phyloP scores from a whole-genome alignment of 2,797 vertebrate genomes.

The Aldrovandia affinis region DNA sequence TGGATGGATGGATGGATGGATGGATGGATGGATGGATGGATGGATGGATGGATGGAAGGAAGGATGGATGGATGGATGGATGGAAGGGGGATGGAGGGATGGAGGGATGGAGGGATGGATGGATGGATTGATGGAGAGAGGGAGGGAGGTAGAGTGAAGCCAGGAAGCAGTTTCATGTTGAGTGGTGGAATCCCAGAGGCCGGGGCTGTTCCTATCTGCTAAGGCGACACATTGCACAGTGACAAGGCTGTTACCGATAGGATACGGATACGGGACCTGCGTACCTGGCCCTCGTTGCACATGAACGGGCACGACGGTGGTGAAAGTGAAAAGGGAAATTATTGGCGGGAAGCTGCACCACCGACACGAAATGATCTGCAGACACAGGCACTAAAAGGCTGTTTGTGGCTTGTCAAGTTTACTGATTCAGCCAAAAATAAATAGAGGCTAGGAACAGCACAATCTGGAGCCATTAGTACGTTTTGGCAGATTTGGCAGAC shows the following conservation, averaged over 20 bases:
- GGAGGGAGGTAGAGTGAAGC: not conserved
- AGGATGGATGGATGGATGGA: too few relatives aligned
- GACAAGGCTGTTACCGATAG: not conserved
- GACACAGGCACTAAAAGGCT: slow-evolving; percentile 16
- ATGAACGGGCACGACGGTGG: not conserved
- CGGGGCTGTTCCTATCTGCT: not conserved
- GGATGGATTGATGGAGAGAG: not conserved
- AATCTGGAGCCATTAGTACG: slow-evolving; percentile 24
- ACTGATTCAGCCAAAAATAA: slow-evolving; percentile 21
- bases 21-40: too few relatives aligned
- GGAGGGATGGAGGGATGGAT: not conserved
- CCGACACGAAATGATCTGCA: slow-evolving; percentile 23
- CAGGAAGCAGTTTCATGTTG: not conserved
- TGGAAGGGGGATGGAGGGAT: not conserved
- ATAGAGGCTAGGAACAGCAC: not conserved
- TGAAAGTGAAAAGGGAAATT: slow-evolving; percentile 4
- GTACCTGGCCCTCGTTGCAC: slow-evolving; percentile 1
- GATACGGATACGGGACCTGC: not conserved
- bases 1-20: too few relatives aligned
- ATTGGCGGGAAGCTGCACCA: not conserved
- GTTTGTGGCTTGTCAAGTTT: slow-evolving; percentile 21
- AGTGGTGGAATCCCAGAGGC: not conserved
- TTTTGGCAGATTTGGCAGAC: slow-evolving; percentile 32
- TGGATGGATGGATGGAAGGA: too few relatives aligned
- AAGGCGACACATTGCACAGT: not conserved